Conservation (phyloP, 2,888 invertebrate species). For the Strigamia transsilvanica region DNA sequence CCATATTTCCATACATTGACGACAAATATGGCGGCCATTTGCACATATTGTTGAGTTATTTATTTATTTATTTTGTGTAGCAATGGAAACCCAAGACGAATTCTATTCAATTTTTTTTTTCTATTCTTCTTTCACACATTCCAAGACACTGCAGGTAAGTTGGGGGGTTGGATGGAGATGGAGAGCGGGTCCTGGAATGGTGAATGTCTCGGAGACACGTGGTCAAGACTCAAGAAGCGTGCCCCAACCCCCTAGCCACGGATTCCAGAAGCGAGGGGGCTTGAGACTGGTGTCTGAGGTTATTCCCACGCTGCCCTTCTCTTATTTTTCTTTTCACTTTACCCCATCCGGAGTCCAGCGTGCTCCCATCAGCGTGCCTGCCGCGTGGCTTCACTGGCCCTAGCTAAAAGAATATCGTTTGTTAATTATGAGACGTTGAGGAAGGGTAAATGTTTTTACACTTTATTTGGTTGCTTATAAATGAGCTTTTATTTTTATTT, state of each 20-base stretch:
- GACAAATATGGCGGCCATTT: too few species aligned
- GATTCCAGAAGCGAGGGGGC: slow-evolving; percentile 18
- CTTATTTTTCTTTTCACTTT: neutral
- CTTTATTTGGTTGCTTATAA: too few species aligned
- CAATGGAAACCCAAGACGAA: slow-evolving; percentile 2
- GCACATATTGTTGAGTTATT: too few species aligned
- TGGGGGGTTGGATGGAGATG: neutral
- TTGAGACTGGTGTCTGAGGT: slow-evolving; percentile 15
- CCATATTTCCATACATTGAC: too few species aligned
- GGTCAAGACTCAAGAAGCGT: slow-evolving; percentile 47
- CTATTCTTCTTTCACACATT: slow-evolving; percentile 18
- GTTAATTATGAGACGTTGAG: too few species aligned
- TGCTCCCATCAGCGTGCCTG: slow-evolving; percentile 46
- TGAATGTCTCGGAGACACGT: slow-evolving; percentile 28
- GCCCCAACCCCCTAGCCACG: slow-evolving; percentile 34
- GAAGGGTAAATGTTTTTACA: too few species aligned
- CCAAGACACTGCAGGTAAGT: neutral
- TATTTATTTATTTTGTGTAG: neutral
- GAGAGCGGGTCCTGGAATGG: neutral
- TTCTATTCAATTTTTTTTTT: slow-evolving; percentile 12
- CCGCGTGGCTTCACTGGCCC: neutral
- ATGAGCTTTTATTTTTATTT: too few species aligned
- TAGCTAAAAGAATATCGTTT: too few species aligned
- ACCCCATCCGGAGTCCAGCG: neutral
- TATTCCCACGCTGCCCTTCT: slow-evolving; percentile 32